Evolutionary conservation across 2,113 vertebrate species (phyloP), one percentile per base, ranked within the genome.

Genomic region (Oreochromis niloticus): DNA sequence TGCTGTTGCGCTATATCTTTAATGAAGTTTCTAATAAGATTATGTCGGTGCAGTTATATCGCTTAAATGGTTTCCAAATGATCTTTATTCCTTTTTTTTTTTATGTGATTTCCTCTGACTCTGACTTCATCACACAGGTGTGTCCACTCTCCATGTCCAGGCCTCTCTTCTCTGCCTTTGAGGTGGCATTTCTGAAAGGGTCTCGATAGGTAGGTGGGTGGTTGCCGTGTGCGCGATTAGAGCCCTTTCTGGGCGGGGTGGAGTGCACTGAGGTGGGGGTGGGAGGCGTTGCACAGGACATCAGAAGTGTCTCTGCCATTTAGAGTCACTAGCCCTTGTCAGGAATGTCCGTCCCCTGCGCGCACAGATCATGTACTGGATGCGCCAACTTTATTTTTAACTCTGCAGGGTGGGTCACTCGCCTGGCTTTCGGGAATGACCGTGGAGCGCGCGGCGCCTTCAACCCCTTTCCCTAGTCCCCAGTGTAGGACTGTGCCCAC

Each of bases 361-460:
- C 92, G 81, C 87, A 75, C 63, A 91, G 91, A 92, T 94, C 94
- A 93, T 89, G 93, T 86, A 91, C 95, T 93, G 87, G 87, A 94
- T 94, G 91, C 88, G 78, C 90, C 90, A 87, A 78, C 90, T 93
- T 97, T 97, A 96, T 96, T 97, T 97, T 97, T 97, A 97, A 96
- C 96, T 91, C 94, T 66, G 79, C 93, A 82, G 96, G 96, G 96
- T 92, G 96, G 96, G 96, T 94, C 95, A 90, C 43, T 89, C 85
- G 36, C 90, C 90, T 85, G 92, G 90, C 91, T 92, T 79, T 93
- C 84, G 91, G 94, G 95, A 95, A 96, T 95, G 95, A 95, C 81
- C 88, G 92, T 86, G 92, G 89, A 92, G 89, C 87, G 89, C 87
- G 84, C 94, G 87, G 85, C 84, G 87, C 88, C 88, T 88, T 43